phyloP scores from a whole-genome alignment of 1,140 invertebrate genomes.

The Bombus huntii region DNA sequence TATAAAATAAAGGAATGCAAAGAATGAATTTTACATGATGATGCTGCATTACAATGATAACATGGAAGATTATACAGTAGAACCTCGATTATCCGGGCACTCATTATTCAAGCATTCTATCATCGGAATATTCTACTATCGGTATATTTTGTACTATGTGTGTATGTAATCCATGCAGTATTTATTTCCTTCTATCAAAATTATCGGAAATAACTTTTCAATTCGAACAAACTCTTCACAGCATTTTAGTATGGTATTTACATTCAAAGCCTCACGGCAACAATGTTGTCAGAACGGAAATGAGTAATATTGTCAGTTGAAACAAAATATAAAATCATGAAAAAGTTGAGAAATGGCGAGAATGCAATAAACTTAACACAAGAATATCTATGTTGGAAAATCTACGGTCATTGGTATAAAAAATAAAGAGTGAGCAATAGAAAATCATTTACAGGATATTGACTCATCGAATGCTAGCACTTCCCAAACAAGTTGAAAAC shows the following conservation, averaged over 20 bases:
- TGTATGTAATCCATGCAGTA: neutral
- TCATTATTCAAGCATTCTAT: neutral
- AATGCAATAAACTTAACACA: neutral
- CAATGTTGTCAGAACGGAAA: neutral
- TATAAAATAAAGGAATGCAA: slow-evolving; percentile 71
- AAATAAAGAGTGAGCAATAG: neutral
- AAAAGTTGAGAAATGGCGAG: neutral
- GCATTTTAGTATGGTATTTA: neutral
- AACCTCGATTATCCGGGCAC: neutral
- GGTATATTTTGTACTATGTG: neutral
- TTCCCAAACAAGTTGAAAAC: neutral
- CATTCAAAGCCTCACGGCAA: neutral
- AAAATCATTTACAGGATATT: neutral
- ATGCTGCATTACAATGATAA: neutral
- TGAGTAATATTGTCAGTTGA: neutral
- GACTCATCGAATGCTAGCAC: neutral
- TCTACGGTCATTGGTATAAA: neutral
- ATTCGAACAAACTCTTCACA: neutral
- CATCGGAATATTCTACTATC: neutral
- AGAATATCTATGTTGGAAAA: neutral
- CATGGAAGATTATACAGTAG: neutral
- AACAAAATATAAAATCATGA: neutral
- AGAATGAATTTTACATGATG: slow-evolving; percentile 9
- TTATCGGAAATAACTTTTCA: neutral
- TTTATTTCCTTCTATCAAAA: neutral